These are phyloP conservation scores for Phlogophora meticulosa DNA, from an alignment of 2,888 invertebrate species.

Conservation along the genomic window DNA sequence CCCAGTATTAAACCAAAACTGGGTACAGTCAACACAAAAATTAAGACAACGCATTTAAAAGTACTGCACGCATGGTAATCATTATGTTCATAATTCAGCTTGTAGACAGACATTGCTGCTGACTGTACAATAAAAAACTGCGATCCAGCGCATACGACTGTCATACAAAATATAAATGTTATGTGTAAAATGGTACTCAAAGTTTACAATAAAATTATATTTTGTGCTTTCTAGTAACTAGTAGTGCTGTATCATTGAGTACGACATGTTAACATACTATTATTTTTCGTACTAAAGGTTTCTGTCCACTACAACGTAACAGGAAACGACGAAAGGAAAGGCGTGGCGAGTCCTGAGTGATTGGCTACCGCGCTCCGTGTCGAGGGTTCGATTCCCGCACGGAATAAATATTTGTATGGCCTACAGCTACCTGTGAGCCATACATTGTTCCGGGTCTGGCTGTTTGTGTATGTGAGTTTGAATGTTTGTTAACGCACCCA, in stretches of 20 bases:
- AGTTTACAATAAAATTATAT: conserved; percentile 41
- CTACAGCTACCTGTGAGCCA: no score
- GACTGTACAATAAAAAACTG: conserved; percentile 48
- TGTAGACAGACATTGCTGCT: conserved; percentile 5
- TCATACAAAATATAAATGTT: conserved; percentile 21
- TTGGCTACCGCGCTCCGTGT: no score
- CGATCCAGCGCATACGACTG: conserved; percentile 60
- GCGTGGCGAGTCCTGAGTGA: no score
- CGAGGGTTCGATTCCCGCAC: no score
- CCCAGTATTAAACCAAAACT: conserved; percentile 51
- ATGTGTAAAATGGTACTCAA: conserved; percentile 39
- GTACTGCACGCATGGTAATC: conserved; percentile 7
- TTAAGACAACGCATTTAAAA: conserved; percentile 16
- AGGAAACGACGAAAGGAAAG: no score
- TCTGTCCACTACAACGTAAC: conserved; percentile 5
- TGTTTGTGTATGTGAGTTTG: no score
- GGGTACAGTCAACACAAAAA: conserved; percentile 47
- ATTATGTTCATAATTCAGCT: conserved; percentile 8
- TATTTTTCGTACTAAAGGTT: neutral
- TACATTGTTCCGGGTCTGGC: no score
- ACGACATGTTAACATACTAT: neutral
- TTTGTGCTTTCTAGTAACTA: conserved; percentile 54
- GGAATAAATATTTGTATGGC: no score
- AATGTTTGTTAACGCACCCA: no score
- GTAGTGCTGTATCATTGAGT: conserved; percentile 14